Evolutionary conservation across 2,888 invertebrate genomes (phyloP).

Genomic region (Drosophila phalerata): DNA sequence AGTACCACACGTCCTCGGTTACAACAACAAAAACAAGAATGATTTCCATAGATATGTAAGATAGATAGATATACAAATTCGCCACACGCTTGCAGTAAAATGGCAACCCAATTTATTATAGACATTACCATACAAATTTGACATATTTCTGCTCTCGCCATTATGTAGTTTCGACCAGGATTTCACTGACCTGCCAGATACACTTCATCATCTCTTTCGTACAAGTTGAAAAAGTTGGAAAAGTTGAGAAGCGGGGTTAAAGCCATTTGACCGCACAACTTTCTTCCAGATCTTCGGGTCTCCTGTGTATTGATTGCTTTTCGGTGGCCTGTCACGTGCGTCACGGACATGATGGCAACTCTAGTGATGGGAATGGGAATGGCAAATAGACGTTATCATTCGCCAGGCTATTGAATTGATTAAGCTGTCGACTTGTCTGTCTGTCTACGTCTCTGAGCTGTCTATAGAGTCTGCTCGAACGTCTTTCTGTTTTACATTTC

Average conservation of each 20-base stretch:
- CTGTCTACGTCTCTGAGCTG: not conserved
- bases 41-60: constrained; percentile 1
- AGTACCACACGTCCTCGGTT: constrained; percentile 21
- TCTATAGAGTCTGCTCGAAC: not conserved
- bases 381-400: constrained; percentile 18
- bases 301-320: constrained; percentile 39
- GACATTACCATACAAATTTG: constrained; percentile 64
- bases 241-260: constrained; percentile 1
- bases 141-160: constrained; percentile 36
- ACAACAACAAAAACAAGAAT: constrained; percentile 3
- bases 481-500: constrained; percentile 2
- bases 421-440: constrained; percentile 55
- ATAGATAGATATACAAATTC: constrained; percentile 26
- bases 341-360: constrained; percentile 34
- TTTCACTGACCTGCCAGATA: constrained; percentile 14
- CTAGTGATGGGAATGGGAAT: not conserved
- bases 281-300: constrained; percentile 16
- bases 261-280: constrained; percentile 33
- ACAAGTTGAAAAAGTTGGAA: not conserved
- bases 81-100: constrained; percentile 44
- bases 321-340: constrained; percentile 36
- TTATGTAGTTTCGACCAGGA: not conserved
- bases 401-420: constrained; percentile 60
- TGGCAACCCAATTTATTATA: constrained; percentile 47
- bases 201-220: constrained; percentile 11